phyloP scores from a whole-genome alignment of 2,888 invertebrate species.

The Holacanthella duospinosa region DNA sequence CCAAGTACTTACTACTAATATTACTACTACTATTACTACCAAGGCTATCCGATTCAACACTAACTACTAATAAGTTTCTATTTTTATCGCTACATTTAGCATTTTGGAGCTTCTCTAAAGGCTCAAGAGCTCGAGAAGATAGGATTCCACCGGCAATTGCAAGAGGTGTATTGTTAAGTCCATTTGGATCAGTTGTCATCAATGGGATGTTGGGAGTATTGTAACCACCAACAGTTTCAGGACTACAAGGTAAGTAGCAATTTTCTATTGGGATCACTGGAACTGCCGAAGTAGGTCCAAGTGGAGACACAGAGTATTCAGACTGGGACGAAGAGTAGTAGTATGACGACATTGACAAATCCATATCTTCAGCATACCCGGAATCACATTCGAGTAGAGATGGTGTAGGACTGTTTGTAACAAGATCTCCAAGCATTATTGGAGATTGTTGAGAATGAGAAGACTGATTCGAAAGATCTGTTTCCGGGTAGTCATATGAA shows the following conservation, averaged over 20 bases:
- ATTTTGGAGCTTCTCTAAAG: background rate
- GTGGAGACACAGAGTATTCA: conserved; percentile 8
- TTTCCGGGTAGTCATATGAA: conserved; percentile 32
- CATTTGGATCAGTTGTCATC: background rate
- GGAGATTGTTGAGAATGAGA: conserved; percentile 5
- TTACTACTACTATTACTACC: background rate
- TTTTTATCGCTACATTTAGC: background rate
- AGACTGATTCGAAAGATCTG: background rate
- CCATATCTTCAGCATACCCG: conserved; percentile 32
- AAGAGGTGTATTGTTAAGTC: background rate
- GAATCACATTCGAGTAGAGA: conserved; percentile 33
- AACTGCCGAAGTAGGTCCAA: background rate
- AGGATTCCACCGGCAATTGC: background rate
- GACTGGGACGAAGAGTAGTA: conserved; percentile 23
- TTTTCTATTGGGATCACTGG: background rate
- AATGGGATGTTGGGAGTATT: too few species aligned
- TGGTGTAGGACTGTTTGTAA: conserved; percentile 14
- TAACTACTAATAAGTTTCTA: background rate
- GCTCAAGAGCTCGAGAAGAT: background rate
- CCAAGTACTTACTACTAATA: background rate
- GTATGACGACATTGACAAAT: conserved; percentile 28
- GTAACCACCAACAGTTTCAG: background rate
- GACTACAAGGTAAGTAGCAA: background rate
- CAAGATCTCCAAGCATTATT: conserved; percentile 3
- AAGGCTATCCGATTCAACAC: background rate